Conservation (phyloP, 2,888 invertebrate species). For the Nineta flava region DNA sequence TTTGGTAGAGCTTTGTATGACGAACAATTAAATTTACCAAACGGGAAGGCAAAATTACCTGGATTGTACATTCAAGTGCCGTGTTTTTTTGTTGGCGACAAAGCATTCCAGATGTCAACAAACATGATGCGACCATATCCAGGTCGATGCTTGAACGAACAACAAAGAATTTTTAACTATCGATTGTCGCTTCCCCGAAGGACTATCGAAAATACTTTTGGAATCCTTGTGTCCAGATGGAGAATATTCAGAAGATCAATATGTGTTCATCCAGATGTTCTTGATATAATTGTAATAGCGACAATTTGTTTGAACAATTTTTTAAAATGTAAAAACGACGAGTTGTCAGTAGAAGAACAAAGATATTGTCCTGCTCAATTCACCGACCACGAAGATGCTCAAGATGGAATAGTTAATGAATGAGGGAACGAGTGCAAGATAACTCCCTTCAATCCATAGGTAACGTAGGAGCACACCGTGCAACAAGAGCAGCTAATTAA, state of each 20-base stretch:
- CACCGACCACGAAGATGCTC: too few relatives aligned
- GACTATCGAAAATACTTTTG: conserved; percentile 13
- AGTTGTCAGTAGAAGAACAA: too few relatives aligned
- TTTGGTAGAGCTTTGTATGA: not conserved
- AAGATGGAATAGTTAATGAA: too few relatives aligned
- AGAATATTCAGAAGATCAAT: conserved; percentile 10
- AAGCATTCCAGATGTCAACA: conserved; percentile 11
- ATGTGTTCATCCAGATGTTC: not conserved
- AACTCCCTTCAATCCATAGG: too few relatives aligned
- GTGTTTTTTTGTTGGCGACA: conserved; percentile 12
- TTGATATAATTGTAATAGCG: too few relatives aligned
- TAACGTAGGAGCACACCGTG: too few relatives aligned
- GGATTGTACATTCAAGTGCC: conserved; percentile 6
- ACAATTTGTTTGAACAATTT: too few relatives aligned
- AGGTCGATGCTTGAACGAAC: conserved; percentile 9
- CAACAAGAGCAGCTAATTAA: too few relatives aligned
- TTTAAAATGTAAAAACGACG: too few relatives aligned
- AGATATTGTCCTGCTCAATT: too few relatives aligned
- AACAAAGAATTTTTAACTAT: conserved; percentile 12
- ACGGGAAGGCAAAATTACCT: conserved; percentile 8
- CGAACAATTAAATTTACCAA: conserved; percentile 2
- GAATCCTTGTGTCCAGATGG: conserved; percentile 12
- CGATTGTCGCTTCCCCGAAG: conserved; percentile 11
- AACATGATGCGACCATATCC: conserved; percentile 13
- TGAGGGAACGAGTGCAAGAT: too few relatives aligned